A percentile compares a stretch with the other conserved stretches of the same genome.
Conservation (phyloP, 2,888 invertebrate genomes). For the Erannis defoliaria region DNA sequence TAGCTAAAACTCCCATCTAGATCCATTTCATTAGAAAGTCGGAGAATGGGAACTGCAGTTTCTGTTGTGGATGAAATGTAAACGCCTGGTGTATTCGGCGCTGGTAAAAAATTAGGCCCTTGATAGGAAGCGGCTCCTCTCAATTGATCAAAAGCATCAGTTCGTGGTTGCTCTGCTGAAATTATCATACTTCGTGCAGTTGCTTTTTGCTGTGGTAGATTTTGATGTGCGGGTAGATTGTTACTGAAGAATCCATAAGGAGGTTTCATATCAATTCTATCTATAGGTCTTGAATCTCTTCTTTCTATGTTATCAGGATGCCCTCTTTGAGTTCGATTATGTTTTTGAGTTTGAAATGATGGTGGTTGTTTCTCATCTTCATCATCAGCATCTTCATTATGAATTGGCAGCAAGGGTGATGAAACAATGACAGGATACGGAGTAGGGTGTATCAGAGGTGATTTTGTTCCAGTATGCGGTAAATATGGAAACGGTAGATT, state of each 20-base stretch:
- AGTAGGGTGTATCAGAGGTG: slow-evolving; percentile 65
- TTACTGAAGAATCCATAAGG: slow-evolving; percentile 53
- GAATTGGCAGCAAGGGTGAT: slow-evolving; percentile 61
- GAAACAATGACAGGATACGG: slow-evolving; percentile 69
- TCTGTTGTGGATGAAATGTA: slow-evolving; percentile 77
- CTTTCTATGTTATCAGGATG: slow-evolving; percentile 51
- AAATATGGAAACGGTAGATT: slow-evolving; percentile 71
- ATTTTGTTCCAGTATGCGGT: slow-evolving; percentile 71
- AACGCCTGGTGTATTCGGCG: slow-evolving; percentile 66
- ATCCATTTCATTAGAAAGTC: slow-evolving; percentile 85
- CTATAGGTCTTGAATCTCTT: slow-evolving; percentile 66
- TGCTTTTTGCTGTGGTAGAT: slow-evolving; percentile 55
- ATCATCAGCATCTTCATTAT: slow-evolving; percentile 62
- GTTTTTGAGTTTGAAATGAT: slow-evolving; percentile 42
- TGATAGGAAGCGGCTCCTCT: slow-evolving; percentile 65
- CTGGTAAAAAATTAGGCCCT: slow-evolving; percentile 64
- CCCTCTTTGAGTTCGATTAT: slow-evolving; percentile 59
- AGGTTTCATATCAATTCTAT: slow-evolving; percentile 69
- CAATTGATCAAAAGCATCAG: slow-evolving; percentile 65
- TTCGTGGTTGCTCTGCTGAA: slow-evolving; percentile 66
- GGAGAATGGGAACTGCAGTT: slow-evolving; percentile 82
- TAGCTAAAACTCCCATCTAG: slow-evolving; percentile 86
- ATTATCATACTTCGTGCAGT: slow-evolving; percentile 69
- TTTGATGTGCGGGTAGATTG: slow-evolving; percentile 38
- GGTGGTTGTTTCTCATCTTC: slow-evolving; percentile 51